A percentile compares a stretch with the other conserved stretches of the same genome.
These are phyloP conservation scores for Brassicogethes aeneus DNA, from an alignment of 2,888 invertebrate species.

Conservation along the genomic window DNA sequence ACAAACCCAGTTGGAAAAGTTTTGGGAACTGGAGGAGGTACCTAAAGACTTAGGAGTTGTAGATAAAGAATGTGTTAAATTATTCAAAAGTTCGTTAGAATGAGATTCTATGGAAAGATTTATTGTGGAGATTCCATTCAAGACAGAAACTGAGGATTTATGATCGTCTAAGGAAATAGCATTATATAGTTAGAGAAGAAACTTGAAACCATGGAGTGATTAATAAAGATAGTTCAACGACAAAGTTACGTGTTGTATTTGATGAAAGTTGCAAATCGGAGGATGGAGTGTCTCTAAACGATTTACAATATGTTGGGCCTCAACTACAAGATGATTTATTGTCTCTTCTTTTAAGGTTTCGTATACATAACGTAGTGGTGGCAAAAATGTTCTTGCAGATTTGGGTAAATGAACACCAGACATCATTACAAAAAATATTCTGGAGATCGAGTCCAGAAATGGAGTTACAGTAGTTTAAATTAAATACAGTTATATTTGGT, in stretches of 20 bases:
- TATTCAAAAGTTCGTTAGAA: constrained; percentile 1
- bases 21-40: constrained; percentile 8
- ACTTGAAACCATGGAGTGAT: constrained; percentile 7
- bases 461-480: not conserved
- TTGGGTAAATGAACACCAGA: not conserved
- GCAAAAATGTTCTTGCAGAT: constrained; percentile 11
- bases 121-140: constrained; percentile 6
- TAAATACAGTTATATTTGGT: constrained; percentile 3
- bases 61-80: constrained; percentile 2
- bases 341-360: constrained; percentile 5
- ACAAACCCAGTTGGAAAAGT: constrained; percentile 6
- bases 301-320: constrained; percentile 7
- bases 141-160: constrained; percentile 2
- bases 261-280: constrained; percentile 3
- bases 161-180: constrained; percentile 4
- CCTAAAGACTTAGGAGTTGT: not conserved
- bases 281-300: constrained; percentile 6
- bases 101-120: constrained; percentile 5
- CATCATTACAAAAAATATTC: constrained; percentile 6
- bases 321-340: constrained; percentile 9
- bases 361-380: constrained; percentile 9
- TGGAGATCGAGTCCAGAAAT: constrained; percentile 4
- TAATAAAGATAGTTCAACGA: constrained; percentile 6
- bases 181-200: constrained; percentile 5
- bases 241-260: constrained; percentile 10